phyloP scores from a whole-genome alignment of 2,113 vertebrate species.

The Trematocara marginatum region DNA sequence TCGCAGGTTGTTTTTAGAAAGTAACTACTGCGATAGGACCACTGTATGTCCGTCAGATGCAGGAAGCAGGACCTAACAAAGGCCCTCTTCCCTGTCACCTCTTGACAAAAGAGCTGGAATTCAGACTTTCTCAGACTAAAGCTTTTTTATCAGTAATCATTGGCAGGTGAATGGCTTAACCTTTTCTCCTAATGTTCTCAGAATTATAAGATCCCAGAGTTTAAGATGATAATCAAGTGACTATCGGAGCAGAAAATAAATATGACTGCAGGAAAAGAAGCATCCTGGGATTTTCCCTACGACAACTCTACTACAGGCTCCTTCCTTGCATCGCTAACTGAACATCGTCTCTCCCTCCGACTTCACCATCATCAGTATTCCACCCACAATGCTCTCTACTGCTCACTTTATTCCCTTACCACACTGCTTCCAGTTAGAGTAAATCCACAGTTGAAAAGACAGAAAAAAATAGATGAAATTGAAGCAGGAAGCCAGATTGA shows the following conservation, averaged over 20 bases:
- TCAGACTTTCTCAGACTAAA: neutral
- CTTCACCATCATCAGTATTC: conserved; percentile 9
- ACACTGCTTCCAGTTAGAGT: neutral
- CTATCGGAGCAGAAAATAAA: neutral
- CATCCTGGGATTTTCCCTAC: neutral
- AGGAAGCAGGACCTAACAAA: neutral
- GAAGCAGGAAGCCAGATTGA: neutral
- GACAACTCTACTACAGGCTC: neutral
- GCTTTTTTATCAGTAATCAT: neutral
- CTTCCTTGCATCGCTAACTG: neutral
- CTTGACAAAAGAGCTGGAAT: neutral
- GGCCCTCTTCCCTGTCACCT: neutral
- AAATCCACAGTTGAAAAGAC: neutral
- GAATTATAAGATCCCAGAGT: neutral
- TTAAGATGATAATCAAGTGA: neutral
- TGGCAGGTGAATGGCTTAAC: neutral
- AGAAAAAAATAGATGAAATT: neutral
- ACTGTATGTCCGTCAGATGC: neutral
- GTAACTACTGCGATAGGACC: neutral
- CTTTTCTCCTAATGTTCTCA: neutral
- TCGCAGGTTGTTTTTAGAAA: neutral
- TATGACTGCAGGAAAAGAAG: neutral
- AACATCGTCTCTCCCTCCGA: neutral
- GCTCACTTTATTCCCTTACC: neutral
- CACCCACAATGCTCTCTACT: neutral